Evolutionary conservation across 2,113 vertebrate species (phyloP).

Genomic region (Tachycineta bicolor): DNA sequence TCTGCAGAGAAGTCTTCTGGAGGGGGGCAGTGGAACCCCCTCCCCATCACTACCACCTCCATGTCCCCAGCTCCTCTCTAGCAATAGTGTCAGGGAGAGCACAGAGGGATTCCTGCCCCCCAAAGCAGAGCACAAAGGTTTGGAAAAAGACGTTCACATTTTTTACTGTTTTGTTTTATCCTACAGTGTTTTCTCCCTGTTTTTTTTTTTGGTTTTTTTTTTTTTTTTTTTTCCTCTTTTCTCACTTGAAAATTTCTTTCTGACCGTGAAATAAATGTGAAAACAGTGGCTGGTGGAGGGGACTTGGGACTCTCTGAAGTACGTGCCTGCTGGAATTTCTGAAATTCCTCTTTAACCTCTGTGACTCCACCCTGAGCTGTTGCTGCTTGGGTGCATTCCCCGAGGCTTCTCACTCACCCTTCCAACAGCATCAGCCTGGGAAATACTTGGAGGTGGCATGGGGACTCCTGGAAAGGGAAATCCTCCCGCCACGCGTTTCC

Average conservation of each 20-base stretch:
- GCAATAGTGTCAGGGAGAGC: neutral
- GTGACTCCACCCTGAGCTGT: neutral
- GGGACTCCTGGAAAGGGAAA: neutral
- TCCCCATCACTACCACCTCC: neutral
- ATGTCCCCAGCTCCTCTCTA: neutral
- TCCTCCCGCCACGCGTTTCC: fast-evolving
- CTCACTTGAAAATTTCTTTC: neutral
- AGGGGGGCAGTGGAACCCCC: neutral
- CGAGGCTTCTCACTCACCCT: neutral
- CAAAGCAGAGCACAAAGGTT: neutral
- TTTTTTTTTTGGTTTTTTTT: neutral
- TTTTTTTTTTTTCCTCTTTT: neutral
- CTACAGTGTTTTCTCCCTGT: neutral
- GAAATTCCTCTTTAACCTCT: neutral
- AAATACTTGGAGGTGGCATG: neutral
- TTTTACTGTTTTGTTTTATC: neutral
- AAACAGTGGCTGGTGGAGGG: fast-evolving
- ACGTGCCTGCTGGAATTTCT: neutral
- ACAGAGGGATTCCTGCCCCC: too few species aligned
- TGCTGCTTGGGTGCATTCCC: neutral
- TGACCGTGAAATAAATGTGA: neutral
- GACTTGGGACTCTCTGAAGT: neutral
- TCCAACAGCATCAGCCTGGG: neutral
- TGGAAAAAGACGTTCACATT: neutral
- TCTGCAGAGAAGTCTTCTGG: neutral